A percentile compares a stretch with the other conserved stretches of the same genome.
phyloP scores from a whole-genome alignment of 92 coral and sea anemone genomes.

The Epizoanthus rinbou region DNA sequence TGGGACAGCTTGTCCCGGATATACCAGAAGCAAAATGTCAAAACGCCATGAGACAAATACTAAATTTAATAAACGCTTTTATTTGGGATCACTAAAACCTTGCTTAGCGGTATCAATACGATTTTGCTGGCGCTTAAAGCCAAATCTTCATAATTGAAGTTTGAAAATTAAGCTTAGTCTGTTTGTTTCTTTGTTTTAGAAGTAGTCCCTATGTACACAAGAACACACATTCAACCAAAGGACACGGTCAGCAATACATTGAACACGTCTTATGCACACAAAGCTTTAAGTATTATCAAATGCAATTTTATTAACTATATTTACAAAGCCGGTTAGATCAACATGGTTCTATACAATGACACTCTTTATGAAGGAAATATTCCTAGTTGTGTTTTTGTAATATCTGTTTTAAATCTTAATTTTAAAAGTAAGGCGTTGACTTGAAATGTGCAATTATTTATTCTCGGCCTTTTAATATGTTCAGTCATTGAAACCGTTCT shows the following conservation, averaged over 20 bases:
- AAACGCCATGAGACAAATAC: conserved; percentile 23
- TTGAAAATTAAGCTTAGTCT: conserved; percentile 16
- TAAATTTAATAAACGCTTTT: conserved; percentile 38
- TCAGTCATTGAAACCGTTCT: background rate
- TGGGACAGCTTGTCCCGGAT: conserved; percentile 34
- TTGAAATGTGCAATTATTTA: background rate
- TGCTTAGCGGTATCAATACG: conserved; percentile 3
- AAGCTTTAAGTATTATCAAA: conserved; percentile 46
- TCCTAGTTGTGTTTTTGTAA: conserved; percentile 25
- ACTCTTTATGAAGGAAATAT: conserved; percentile 43
- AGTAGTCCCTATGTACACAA: conserved; percentile 32
- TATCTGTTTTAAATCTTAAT: conserved; percentile 20
- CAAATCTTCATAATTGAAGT: conserved; percentile 16
- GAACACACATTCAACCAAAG: conserved; percentile 28
- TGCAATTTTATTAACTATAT: conserved; percentile 63
- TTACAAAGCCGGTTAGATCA: conserved; percentile 63
- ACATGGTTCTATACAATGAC: conserved; percentile 47
- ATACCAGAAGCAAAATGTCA: conserved; percentile 36
- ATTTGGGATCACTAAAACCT: conserved; percentile 26
- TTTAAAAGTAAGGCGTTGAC: conserved; percentile 14
- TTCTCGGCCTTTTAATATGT: background rate
- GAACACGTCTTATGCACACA: conserved; percentile 34
- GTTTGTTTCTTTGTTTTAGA: conserved; percentile 1
- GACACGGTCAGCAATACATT: conserved; percentile 26
- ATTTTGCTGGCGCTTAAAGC: conserved; percentile 17